These are phyloP conservation scores for Sebastes jordani DNA, from an alignment of 2,797 vertebrate genomes.

Conservation along the genomic window DNA sequence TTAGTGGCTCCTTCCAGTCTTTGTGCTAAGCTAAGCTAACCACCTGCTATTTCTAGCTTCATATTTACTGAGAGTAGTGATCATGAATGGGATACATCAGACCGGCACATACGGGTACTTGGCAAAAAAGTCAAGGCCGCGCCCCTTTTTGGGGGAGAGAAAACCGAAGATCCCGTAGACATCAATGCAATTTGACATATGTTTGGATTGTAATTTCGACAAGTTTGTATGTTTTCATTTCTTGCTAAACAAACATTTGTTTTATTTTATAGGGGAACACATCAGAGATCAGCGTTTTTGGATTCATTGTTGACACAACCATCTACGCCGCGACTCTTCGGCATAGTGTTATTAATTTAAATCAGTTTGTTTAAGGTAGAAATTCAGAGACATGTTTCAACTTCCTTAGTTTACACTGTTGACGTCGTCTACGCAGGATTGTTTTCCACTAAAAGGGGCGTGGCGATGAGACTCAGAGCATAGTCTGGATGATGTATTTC, in stretches of 20 bases:
- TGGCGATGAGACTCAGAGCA: background rate
- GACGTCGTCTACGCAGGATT: background rate
- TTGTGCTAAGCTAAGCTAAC: background rate
- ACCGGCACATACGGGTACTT: too few relatives aligned
- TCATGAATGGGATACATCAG: background rate
- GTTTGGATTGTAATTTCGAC: too few relatives aligned
- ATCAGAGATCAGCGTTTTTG: background rate
- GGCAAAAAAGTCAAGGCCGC: too few relatives aligned
- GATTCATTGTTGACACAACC: fast-evolving
- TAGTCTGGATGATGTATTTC: fast-evolving
- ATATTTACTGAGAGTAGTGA: background rate
- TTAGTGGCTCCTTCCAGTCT: background rate
- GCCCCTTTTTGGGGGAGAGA: too few relatives aligned
- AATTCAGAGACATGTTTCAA: too few relatives aligned
- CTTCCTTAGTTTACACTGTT: fast-evolving
- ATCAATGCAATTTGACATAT: too few relatives aligned
- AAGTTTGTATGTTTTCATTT: fast-evolving
- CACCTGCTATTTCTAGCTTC: background rate
- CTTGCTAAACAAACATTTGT: too few relatives aligned
- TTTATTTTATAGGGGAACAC: background rate
- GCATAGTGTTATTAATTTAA: background rate
- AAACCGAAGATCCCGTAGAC: too few relatives aligned
- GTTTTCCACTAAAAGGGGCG: background rate
- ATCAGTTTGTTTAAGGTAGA: background rate
- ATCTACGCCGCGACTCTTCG: background rate